phyloP scores from a whole-genome alignment of 2,888 invertebrate genomes.

The Myopa testacea region DNA sequence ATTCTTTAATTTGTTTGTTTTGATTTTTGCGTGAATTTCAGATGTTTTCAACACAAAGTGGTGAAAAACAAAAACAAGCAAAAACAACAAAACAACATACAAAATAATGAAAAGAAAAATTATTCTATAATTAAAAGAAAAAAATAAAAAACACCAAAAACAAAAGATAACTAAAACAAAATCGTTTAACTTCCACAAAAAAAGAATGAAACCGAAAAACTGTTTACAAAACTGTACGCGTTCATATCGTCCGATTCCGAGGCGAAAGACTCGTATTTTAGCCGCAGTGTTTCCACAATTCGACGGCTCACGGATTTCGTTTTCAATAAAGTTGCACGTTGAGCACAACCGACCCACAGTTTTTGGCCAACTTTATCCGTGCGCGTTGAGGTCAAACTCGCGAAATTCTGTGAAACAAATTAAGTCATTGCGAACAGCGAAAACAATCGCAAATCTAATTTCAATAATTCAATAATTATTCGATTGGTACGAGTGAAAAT shows the following conservation, averaged over 20 bases:
- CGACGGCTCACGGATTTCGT: background rate
- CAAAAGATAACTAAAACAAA: background rate
- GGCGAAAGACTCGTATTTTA: background rate
- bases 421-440: no score
- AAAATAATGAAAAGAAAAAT: background rate
- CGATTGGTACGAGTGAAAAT: no score
- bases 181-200: background rate
- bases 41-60: background rate
- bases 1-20: slow-evolving; percentile 18
- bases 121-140: background rate
- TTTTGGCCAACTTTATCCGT: slow-evolving; percentile 15
- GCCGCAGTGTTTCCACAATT: background rate
- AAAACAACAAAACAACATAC: background rate
- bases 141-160: background rate
- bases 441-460: no score
- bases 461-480: no score
- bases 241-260: background rate
- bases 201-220: background rate
- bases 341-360: slow-evolving; percentile 10
- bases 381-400: slow-evolving; percentile 16
- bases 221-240: background rate
- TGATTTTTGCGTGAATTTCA: slow-evolving; percentile 9
- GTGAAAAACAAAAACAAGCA: background rate
- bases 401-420: background rate
- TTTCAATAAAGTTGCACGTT: slow-evolving; percentile 28